Conservation (phyloP, 2,797 vertebrate genomes). For the Amniataba percoides region DNA sequence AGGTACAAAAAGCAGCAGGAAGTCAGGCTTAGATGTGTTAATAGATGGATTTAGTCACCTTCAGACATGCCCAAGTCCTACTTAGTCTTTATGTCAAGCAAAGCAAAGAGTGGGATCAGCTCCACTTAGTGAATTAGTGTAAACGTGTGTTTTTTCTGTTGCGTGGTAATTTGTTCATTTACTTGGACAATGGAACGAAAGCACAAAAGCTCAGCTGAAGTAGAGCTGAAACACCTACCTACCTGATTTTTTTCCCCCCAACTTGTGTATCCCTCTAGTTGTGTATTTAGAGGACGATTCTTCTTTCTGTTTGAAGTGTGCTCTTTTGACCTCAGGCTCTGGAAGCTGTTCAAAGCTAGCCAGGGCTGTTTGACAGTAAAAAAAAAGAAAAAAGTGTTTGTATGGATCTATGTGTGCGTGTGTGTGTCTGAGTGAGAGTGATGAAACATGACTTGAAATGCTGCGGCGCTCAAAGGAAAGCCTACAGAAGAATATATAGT, state of each 20-base stretch:
- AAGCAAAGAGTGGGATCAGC: neutral
- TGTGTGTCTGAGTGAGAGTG: neutral
- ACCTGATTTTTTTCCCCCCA: neutral
- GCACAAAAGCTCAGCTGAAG: neutral
- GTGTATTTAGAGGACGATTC: constrained; percentile 27
- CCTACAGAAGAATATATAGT: constrained; percentile 24
- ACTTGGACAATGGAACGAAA: neutral
- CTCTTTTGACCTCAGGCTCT: constrained; percentile 60
- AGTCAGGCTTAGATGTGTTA: neutral
- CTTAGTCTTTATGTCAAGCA: neutral
- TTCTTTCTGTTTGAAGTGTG: constrained; percentile 51
- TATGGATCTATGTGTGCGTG: neutral
- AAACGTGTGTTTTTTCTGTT: neutral
- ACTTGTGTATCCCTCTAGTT: neutral
- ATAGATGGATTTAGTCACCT: neutral
- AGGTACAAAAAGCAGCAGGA: neutral
- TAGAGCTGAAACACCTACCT: neutral
- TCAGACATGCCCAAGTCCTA: neutral
- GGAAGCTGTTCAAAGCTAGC: constrained; percentile 55
- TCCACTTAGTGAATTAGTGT: neutral
- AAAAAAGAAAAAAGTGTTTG: neutral
- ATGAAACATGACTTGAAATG: constrained; percentile 56
- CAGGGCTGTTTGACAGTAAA: constrained; percentile 13
- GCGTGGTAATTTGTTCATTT: neutral
- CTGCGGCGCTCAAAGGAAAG: constrained; percentile 22